Conservation (phyloP, 2,113 vertebrate species). For the Chionis minor region DNA sequence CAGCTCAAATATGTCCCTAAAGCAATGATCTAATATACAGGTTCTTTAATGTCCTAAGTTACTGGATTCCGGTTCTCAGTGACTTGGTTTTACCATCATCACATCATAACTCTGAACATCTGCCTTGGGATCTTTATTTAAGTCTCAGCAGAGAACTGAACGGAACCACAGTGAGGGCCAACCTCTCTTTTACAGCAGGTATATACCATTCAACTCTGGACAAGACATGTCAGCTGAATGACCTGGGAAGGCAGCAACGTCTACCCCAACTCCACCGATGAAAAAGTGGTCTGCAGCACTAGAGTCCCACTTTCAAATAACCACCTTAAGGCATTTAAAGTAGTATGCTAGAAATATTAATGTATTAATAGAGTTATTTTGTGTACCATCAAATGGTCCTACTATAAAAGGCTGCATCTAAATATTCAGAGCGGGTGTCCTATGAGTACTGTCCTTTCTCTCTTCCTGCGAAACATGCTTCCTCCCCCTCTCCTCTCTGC, state of each 20-base stretch:
- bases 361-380: background rate
- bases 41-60: conserved; percentile 8
- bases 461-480: background rate
- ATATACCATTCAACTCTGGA: background rate
- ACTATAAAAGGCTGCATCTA: background rate
- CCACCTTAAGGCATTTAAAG: background rate
- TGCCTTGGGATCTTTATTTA: background rate
- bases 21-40: conserved; percentile 45
- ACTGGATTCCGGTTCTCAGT: background rate
- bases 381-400: background rate
- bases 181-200: background rate
- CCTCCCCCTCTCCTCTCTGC: background rate
- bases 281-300: background rate
- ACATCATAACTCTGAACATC: background rate
- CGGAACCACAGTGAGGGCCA: rapidly evolving
- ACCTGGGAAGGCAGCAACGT: background rate
- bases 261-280: background rate
- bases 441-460: background rate
- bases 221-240: background rate
- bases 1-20: conserved; percentile 30
- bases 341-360: background rate
- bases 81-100: conserved; percentile 3
- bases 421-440: background rate
- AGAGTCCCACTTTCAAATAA: background rate
- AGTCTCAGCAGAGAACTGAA: background rate